These are phyloP conservation scores for Serripes groenlandicus DNA, from an alignment of 2,888 invertebrate species.

Conservation along the genomic window DNA sequence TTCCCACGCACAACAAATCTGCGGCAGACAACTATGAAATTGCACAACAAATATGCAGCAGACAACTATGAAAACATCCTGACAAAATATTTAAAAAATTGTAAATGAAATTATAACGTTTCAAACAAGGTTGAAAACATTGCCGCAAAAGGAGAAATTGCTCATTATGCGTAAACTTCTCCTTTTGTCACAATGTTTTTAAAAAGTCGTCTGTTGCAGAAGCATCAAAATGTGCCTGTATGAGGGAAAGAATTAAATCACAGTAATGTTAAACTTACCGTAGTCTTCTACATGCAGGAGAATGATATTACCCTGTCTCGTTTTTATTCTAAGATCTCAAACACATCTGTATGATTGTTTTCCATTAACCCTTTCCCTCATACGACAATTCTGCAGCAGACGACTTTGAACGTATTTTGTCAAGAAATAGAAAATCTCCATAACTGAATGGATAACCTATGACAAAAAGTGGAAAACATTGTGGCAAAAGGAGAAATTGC, in stretches of 20 bases:
- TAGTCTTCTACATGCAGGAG: too few relatives aligned
- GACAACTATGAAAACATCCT: too few relatives aligned
- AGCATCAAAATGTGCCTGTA: background rate
- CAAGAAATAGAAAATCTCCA: background rate
- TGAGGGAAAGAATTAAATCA: too few relatives aligned
- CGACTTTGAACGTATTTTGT: background rate
- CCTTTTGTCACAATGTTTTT: background rate
- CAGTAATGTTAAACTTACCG: too few relatives aligned
- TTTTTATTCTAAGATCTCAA: too few relatives aligned
- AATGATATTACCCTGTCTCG: too few relatives aligned
- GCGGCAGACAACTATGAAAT: too few relatives aligned
- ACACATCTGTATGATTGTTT: too few relatives aligned
- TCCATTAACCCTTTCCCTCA: background rate
- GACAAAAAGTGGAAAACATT: background rate
- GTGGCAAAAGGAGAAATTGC: background rate
- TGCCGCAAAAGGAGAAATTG: background rate
- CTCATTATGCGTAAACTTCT: background rate
- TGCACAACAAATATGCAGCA: too few relatives aligned
- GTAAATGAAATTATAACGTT: too few relatives aligned
- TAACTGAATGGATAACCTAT: background rate
- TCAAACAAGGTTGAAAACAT: background rate
- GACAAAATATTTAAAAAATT: too few relatives aligned
- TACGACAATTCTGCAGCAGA: background rate
- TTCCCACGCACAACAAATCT: too few relatives aligned
- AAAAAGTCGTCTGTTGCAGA: background rate